Evolutionary conservation across 37 sponge, comb jelly and placozoan genomes (phyloP).

Genomic region (Halichondria panicea): DNA sequence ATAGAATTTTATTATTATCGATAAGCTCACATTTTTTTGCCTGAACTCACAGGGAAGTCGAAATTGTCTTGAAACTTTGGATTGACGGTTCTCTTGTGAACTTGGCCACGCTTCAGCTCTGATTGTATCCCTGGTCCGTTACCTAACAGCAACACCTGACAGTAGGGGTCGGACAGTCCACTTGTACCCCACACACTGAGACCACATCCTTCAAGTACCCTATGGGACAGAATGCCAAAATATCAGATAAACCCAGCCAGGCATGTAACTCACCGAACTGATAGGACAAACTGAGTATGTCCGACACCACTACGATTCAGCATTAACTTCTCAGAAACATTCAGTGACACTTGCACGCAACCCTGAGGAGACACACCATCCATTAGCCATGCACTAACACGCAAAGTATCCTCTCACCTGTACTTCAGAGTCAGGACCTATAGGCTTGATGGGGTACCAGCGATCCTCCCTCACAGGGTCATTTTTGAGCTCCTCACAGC

Average conservation of each 20-base stretch:
- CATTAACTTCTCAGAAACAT: conserved; percentile 1
- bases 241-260: background rate
- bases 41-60: conserved; percentile 40
- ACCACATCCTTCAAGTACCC: conserved; percentile 39
- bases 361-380: conserved; percentile 22
- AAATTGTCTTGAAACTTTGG: conserved; percentile 58
- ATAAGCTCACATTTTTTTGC: too few species aligned
- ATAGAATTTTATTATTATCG: background rate
- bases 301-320: background rate
- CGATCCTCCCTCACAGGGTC: conserved; percentile 40
- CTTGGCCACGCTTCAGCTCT: conserved; percentile 34
- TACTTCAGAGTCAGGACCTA: conserved; percentile 73
- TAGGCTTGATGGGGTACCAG: conserved; percentile 60
- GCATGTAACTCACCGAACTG: conserved; percentile 1
- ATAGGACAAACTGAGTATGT: background rate
- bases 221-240: too few species aligned
- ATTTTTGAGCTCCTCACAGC: conserved; percentile 18
- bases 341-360: conserved; percentile 19
- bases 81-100: conserved; percentile 37
- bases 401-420: conserved; percentile 46
- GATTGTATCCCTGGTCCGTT: conserved; percentile 21
- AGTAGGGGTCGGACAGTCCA: conserved; percentile 56
- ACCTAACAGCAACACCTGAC: conserved; percentile 35
- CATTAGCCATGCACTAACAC: background rate
- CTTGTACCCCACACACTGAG: conserved; percentile 37